These are phyloP conservation scores for Laticauda laticaudata DNA, from an alignment of 2,113 vertebrate genomes.

Conservation along the genomic window DNA sequence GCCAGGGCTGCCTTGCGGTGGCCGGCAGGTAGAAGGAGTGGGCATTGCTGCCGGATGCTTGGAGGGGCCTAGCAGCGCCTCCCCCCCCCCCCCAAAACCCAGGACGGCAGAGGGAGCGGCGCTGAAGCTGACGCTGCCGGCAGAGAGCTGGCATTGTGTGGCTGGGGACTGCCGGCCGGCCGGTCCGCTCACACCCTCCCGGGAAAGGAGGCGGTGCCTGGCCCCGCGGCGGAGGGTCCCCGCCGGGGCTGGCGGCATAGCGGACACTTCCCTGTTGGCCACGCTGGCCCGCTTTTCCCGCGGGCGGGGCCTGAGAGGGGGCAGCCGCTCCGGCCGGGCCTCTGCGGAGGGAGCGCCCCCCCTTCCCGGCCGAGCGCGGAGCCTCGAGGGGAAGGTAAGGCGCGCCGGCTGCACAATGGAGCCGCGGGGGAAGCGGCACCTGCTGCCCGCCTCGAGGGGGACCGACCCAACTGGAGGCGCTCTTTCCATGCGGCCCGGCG, in stretches of 20 bases:
- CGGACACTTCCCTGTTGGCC: neutral
- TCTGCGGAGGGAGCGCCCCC: constrained; percentile 27
- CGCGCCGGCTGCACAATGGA: constrained; percentile 19
- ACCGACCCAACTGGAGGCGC: neutral
- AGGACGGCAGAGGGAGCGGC: neutral
- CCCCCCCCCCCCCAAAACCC: neutral
- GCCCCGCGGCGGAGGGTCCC: neutral
- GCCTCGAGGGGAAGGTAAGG: neutral
- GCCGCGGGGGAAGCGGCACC: neutral
- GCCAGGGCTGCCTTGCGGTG: too few species aligned
- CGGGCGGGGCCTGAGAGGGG: neutral
- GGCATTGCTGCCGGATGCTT: accelerated
- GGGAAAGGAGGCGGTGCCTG: neutral
- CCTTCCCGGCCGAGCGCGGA: too few species aligned
- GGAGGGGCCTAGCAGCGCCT: neutral
- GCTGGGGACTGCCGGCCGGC: neutral
- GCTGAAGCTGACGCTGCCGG: neutral
- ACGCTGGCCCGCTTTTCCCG: neutral
- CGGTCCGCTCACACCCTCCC: neutral
- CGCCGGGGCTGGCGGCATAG: neutral
- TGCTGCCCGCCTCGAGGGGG: too few species aligned
- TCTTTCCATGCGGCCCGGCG: neutral
- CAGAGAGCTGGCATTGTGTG: neutral
- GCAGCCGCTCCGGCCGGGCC: neutral
- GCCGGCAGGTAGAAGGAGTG: too few species aligned